Evolutionary conservation across 2,797 vertebrate species (phyloP).

Genomic region (Etheostoma perlongum): DNA sequence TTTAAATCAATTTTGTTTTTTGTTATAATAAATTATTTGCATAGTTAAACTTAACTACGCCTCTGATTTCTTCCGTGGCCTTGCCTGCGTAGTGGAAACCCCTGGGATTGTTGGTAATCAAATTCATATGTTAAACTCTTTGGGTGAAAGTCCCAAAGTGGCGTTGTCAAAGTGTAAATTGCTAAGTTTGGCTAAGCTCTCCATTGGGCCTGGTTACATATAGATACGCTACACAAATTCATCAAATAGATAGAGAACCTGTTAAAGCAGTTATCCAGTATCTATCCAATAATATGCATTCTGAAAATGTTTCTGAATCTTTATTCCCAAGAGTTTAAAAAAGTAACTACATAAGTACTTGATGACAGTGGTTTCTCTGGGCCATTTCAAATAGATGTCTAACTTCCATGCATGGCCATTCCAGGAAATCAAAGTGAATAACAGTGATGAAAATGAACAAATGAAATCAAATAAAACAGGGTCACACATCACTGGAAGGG

Average conservation of each 20-base stretch:
- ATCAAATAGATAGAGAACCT: background rate
- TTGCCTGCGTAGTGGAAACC: too few species aligned
- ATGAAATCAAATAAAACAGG: constrained; percentile 88
- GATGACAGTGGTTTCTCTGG: constrained; percentile 66
- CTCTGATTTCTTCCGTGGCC: too few species aligned
- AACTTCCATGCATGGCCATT: constrained; percentile 69
- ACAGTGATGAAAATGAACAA: constrained; percentile 87
- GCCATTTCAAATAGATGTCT: constrained; percentile 79
- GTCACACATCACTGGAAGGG: constrained; percentile 90
- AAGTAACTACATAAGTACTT: constrained; percentile 39
- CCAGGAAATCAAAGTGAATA: constrained; percentile 83
- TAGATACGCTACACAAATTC: constrained; percentile 8
- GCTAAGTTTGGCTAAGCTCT: too few species aligned
- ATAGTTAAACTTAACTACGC: too few species aligned
- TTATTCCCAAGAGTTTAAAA: constrained; percentile 26
- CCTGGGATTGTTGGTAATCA: too few species aligned
- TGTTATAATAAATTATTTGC: too few species aligned
- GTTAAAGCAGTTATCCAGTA: background rate
- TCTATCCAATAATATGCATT: constrained; percentile 8
- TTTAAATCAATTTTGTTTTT: too few species aligned
- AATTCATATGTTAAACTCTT: too few species aligned
- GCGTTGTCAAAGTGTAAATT: too few species aligned
- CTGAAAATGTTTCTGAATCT: constrained; percentile 10
- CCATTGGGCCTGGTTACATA: too few species aligned
- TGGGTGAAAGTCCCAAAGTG: too few species aligned